Base-by-base conservation (phyloP, 2,113 vertebrate genomes). In the Apodemus sylvaticus region DNA sequence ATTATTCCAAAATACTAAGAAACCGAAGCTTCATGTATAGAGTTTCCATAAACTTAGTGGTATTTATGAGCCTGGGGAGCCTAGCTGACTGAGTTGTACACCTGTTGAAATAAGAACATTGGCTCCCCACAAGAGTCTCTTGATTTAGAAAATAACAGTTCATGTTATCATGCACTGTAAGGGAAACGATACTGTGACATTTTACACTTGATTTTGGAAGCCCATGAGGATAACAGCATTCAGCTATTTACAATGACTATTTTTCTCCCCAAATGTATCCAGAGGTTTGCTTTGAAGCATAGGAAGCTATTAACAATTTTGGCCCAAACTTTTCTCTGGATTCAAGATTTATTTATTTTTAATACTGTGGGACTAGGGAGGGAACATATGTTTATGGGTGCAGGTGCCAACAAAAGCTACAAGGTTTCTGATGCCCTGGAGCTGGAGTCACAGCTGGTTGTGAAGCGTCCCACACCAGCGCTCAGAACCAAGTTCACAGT, bases 251-350 rank as follows among this genome's bases (percentile, higher is more conserved):
- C 66, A 78, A 31, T 39, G 7, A 14, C 60, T 14, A 14, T 64
- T 36, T 36, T 79, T 93, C n/a, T 92, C 71, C 34, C 53, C 29
- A 62, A 81, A 79, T 68, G 7, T 45, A 4, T 93, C 64, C 53
- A 29, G 31, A 64, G 22, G 89, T 81, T 96, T 42, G 16, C 93
- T 85, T 90, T 93, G 79, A 95, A 64, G 26, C 42, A 58, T 16
- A 94, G 26, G 94, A 70, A 29, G 62, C 29, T n/a, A 81, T 51
- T 92, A 88, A 42, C 6, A 51, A 89, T 89, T 7, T 51, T 45
- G 58, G 12, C 22, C 31, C 42, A 92, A 68, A 78, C 4, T 20
- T 81, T 90, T 64, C 64, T 66, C 13, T 51, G 29, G 17, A 58
- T 71, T 5, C 8, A 55, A 71, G 36, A 73, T 39, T 53, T 87